Conservation (phyloP, 1,140 invertebrate genomes). For the Pararge aegeria region DNA sequence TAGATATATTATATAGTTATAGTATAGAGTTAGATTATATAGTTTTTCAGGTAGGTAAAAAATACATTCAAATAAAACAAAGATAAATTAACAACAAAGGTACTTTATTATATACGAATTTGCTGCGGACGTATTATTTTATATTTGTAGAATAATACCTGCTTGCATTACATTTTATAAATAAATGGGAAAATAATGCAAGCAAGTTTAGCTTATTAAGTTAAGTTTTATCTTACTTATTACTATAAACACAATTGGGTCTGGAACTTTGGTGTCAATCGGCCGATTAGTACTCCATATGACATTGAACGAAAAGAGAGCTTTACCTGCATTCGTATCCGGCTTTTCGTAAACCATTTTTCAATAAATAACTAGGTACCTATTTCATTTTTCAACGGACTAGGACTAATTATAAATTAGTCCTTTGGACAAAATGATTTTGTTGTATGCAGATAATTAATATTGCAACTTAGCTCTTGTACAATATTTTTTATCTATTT, state of each 20-base stretch:
- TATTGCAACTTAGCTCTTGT: too few species aligned
- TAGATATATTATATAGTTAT: too few species aligned
- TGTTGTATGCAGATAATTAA: too few species aligned
- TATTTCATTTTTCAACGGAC: too few species aligned
- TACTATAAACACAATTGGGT: not conserved
- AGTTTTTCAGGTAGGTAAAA: not conserved
- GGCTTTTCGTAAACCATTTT: too few species aligned
- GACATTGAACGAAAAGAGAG: not conserved
- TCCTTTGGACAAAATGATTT: too few species aligned
- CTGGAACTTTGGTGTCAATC: not conserved
- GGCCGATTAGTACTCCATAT: too few species aligned
- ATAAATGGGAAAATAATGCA: constrained; percentile 20
- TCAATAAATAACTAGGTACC: too few species aligned
- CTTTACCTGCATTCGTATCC: too few species aligned
- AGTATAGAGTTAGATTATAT: too few species aligned
- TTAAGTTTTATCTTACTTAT: not conserved
- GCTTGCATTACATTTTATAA: constrained; percentile 23
- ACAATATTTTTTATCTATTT: too few species aligned
- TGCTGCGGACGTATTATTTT: constrained; percentile 28
- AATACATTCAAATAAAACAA: constrained; percentile 8
- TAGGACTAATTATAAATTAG: too few species aligned
- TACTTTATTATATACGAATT: constrained; percentile 48
- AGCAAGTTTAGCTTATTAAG: constrained; percentile 24
- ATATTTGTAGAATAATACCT: constrained; percentile 15
- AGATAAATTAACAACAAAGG: constrained; percentile 36